These are phyloP conservation scores for Hassar affinis DNA, from an alignment of 2,113 vertebrate genomes.

Conservation along the genomic window DNA sequence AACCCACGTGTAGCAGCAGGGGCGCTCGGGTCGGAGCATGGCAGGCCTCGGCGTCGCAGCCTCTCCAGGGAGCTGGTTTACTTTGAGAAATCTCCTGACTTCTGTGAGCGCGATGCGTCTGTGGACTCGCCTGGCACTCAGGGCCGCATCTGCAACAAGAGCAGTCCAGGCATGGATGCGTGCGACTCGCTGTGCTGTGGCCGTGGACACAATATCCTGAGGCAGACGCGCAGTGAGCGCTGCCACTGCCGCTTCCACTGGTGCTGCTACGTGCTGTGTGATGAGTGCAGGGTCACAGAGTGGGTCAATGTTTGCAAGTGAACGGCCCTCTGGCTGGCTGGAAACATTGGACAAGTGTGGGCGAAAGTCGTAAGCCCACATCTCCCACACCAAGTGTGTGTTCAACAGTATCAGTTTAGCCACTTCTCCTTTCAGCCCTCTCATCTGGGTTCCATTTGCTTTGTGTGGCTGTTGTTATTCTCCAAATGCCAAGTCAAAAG, in stretches of 20 bases:
- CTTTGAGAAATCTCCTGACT: slow-evolving; percentile 89
- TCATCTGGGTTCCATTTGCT: slow-evolving; percentile 78
- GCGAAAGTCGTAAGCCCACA: slow-evolving; percentile 24
- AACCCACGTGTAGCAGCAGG: slow-evolving; percentile 71
- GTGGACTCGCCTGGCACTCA: slow-evolving; percentile 82
- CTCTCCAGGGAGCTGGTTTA: slow-evolving; percentile 85
- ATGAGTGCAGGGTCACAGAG: slow-evolving; percentile 84
- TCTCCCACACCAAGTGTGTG: slow-evolving; percentile 54
- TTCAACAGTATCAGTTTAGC: slow-evolving; percentile 65
- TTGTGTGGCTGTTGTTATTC: slow-evolving; percentile 76
- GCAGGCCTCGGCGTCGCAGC: slow-evolving; percentile 66
- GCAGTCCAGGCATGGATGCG: slow-evolving; percentile 79
- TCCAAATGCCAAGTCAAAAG: slow-evolving; percentile 74
- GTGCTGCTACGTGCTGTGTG: slow-evolving; percentile 90
- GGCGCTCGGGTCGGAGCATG: slow-evolving; percentile 46
- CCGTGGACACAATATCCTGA: slow-evolving; percentile 85
- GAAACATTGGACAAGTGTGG: neutral
- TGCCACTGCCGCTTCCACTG: slow-evolving; percentile 89
- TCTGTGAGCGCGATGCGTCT: slow-evolving; percentile 78
- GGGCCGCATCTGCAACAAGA: slow-evolving; percentile 87
- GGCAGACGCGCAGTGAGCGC: slow-evolving; percentile 80
- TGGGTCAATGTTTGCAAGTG: slow-evolving; percentile 93
- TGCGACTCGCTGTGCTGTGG: slow-evolving; percentile 87
- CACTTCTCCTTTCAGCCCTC: slow-evolving; percentile 52
- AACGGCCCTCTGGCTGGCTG: slow-evolving; percentile 31